Conservation (phyloP, 2,113 vertebrate genomes). For the Equus przewalskii region DNA sequence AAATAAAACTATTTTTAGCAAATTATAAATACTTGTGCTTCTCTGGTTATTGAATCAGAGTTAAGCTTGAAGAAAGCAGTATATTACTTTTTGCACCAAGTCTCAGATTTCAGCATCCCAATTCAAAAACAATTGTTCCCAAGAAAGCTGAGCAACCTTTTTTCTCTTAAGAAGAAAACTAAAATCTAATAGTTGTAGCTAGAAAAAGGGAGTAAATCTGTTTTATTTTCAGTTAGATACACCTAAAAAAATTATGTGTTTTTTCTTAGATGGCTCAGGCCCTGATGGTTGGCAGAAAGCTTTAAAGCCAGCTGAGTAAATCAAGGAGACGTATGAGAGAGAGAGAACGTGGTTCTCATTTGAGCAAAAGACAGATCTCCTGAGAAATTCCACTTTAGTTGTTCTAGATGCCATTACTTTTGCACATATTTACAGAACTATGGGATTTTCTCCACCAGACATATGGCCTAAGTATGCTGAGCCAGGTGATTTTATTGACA, state of each 20-base stretch:
- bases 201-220: background rate
- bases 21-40: background rate
- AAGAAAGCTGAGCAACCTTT: constrained; percentile 2
- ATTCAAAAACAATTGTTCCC: constrained; percentile 48
- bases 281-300: background rate
- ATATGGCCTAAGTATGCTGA: background rate
- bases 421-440: background rate
- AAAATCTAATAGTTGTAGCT: constrained; percentile 22
- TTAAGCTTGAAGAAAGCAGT: background rate
- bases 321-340: background rate
- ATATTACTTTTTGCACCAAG: background rate
- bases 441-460: background rate
- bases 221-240: constrained; percentile 47
- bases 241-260: background rate
- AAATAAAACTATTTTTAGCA: constrained; percentile 33
- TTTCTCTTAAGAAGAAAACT: constrained; percentile 44
- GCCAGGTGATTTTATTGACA: background rate
- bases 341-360: background rate
- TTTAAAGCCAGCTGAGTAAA: background rate
- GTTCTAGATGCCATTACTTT: background rate
- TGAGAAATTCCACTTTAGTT: background rate
- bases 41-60: background rate
- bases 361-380: background rate
- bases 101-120: background rate
- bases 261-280: background rate